phyloP scores from a whole-genome alignment of 2,797 vertebrate genomes.

The Atherinosoma microstoma region DNA sequence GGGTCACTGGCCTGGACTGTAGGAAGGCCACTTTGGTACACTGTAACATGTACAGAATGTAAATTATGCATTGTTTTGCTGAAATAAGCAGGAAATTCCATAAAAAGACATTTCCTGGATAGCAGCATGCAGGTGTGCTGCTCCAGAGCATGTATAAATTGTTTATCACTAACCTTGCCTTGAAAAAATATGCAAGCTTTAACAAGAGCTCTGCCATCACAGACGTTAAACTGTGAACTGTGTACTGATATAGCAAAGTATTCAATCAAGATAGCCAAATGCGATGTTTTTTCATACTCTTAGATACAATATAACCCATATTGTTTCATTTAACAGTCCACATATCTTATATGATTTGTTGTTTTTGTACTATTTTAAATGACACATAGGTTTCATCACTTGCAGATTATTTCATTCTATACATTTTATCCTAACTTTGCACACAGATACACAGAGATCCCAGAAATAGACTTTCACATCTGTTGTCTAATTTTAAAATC shows the following conservation, averaged over 20 bases:
- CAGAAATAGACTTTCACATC: not conserved
- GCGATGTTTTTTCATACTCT: no score
- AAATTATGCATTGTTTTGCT: not conserved
- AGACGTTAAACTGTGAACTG: not conserved
- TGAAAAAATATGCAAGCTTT: not conserved
- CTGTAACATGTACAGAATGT: not conserved
- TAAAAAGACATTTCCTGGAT: not conserved
- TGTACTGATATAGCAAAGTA: no score
- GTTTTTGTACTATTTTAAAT: no score
- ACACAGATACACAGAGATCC: not conserved
- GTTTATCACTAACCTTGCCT: not conserved
- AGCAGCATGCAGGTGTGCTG: not conserved
- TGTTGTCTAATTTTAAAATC: conserved; percentile 28
- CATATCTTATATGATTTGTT: no score
- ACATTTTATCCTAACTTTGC: not conserved
- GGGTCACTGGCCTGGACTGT: not conserved
- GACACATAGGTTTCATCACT: no score
- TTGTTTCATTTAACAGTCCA: no score
- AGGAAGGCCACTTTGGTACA: not conserved
- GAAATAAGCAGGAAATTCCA: not conserved
- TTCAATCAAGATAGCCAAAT: no score
- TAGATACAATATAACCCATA: no score
- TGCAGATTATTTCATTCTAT: not conserved
- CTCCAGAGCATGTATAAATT: not conserved
- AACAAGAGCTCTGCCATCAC: not conserved